A percentile compares a stretch with the other conserved stretches of the same genome.
Conservation (phyloP, 2,888 invertebrate genomes). For the Apotomis betuletana region DNA sequence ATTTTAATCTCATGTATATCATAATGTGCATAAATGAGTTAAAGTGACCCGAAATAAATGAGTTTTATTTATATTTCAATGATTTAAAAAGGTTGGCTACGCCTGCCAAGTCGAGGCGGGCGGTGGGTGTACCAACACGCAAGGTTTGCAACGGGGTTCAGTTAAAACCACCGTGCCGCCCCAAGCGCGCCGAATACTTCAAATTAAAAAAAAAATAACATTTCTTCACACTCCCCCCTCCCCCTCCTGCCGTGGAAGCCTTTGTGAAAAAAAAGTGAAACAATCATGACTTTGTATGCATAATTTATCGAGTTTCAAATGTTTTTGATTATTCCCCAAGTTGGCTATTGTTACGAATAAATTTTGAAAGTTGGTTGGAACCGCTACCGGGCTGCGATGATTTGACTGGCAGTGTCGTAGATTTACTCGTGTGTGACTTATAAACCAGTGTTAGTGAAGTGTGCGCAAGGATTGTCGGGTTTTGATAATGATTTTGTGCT, state of each 20-base stretch:
- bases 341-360: background rate
- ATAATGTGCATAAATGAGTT: no score
- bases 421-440: background rate
- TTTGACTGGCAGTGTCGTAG: background rate
- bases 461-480: slow-evolving; percentile 13
- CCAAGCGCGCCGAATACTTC: slow-evolving; percentile 60
- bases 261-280: slow-evolving; percentile 8
- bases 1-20: no score
- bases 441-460: slow-evolving; percentile 6
- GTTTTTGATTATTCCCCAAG: background rate
- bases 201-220: slow-evolving; percentile 44
- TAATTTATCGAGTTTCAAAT: background rate
- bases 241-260: background rate
- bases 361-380: background rate
- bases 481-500: slow-evolving; percentile 31
- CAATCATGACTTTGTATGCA: no score
- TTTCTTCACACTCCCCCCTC: background rate
- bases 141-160: slow-evolving; percentile 74
- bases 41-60: no score
- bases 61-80: background rate
- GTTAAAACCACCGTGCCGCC: slow-evolving; percentile 70
- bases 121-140: slow-evolving; percentile 75
- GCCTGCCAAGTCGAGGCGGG: slow-evolving; percentile 65
- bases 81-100: slow-evolving; percentile 61
- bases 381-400: background rate